These are phyloP conservation scores for Hermetia illucens DNA, from an alignment of 1,140 invertebrate genomes.

Conservation along the genomic window DNA sequence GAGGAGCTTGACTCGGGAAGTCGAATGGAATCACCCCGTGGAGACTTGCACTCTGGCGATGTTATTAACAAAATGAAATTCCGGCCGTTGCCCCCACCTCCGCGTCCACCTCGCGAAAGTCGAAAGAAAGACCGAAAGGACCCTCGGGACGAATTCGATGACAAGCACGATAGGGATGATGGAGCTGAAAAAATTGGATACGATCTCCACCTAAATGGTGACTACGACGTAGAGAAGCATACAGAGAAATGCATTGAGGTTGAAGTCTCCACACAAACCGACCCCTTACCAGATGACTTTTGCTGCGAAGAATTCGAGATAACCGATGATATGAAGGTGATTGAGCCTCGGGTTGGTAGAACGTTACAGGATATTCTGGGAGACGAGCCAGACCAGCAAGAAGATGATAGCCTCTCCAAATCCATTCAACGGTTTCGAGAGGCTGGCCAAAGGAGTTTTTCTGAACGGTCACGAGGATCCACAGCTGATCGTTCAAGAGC, in stretches of 20 bases:
- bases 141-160: slow-evolving; percentile 10
- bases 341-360: slow-evolving; percentile 19
- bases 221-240: slow-evolving; percentile 4
- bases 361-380: slow-evolving; percentile 23
- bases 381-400: slow-evolving; percentile 16
- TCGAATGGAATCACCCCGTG: slow-evolving; percentile 31
- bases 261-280: slow-evolving; percentile 65
- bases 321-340: slow-evolving; percentile 33
- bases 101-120: slow-evolving; percentile 52
- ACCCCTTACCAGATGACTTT: slow-evolving; percentile 62
- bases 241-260: slow-evolving; percentile 34
- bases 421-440: slow-evolving; percentile 32
- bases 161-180: slow-evolving; percentile 13
- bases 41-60: slow-evolving; percentile 50
- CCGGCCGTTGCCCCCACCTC: slow-evolving; percentile 65
- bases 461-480: slow-evolving; percentile 36
- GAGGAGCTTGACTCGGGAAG: slow-evolving; percentile 18
- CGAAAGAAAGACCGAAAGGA: slow-evolving; percentile 31
- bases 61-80: slow-evolving; percentile 65
- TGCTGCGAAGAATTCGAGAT: slow-evolving; percentile 48
- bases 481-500: slow-evolving; percentile 34
- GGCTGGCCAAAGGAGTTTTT: slow-evolving; percentile 36
- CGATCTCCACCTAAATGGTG: slow-evolving; percentile 10
- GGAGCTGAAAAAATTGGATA: slow-evolving; percentile 21
- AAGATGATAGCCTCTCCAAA: slow-evolving; percentile 27